Evolutionary conservation across 2,888 invertebrate species (phyloP), one percentile per base, ranked within the genome.

Genomic region (Heliconius ethilla): DNA sequence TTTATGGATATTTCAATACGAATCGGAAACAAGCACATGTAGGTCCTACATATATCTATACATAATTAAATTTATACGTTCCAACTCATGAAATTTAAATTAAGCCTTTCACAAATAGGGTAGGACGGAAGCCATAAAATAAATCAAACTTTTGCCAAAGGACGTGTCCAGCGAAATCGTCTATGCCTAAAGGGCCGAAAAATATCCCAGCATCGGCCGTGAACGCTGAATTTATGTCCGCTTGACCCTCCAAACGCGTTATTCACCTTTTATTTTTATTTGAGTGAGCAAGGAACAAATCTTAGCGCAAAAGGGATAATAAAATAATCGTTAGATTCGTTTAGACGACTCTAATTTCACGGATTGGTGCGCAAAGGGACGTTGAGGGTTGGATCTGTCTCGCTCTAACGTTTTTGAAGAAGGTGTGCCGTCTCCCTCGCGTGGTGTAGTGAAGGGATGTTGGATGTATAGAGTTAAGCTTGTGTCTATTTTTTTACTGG

Each of bases 311-410:
- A 93, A 92, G 91, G 93, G 92, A 94, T 94, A 94, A 94, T 94
- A 94, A 94, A 94, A 94, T 94, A 94, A 94, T 94, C 94, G 94
- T 94, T 94, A 93, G 92, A 93, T 94, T 93, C 94, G 94, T 94
- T 93, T 94, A 94, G 94, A 93, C 92, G 93, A 91, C 85, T 93
- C 93, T 92, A 94, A 94, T 94, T 94, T 94, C 94, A 94, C 91
- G 94, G 91, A 86, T 92, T 91, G 92, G 86, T 93, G 93, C 91
- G 88, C 91, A 92, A 94, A 93, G 93, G 94, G 93, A 86, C 86
- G 84, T 81, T 83, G 84, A 89, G 90, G 90, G 90, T 90, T 87
- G 85, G 81, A 70, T 83, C 82, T 78, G 83, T 91, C 89, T 83
- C 89, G 77, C 80, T 92, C 87, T 82, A 3, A 55, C 88, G 27